Evolutionary conservation across 2,113 vertebrate species (phyloP).

Genomic region (Coptodon bakossiorum): DNA sequence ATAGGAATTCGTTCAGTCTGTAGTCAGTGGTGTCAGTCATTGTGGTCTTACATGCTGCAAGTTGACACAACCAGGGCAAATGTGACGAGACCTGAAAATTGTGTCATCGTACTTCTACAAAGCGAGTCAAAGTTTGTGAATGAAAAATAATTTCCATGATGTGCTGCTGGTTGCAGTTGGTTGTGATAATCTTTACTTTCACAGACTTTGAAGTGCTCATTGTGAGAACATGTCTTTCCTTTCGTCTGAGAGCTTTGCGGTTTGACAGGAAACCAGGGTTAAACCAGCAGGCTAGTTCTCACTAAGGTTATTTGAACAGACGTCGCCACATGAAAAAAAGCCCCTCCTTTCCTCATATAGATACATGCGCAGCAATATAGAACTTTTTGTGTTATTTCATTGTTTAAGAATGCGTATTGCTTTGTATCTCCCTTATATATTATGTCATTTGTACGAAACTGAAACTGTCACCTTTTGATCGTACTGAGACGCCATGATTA

Average conservation of each 20-base stretch:
- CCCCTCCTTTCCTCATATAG: background rate
- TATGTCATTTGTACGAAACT: background rate
- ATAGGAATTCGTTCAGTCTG: background rate
- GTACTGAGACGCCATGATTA: background rate
- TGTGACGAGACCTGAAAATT: background rate
- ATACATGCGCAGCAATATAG: background rate
- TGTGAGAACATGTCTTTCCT: background rate
- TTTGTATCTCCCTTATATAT: background rate
- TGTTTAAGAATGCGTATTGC: background rate
- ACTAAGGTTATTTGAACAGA: background rate
- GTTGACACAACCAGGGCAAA: background rate
- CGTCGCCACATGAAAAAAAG: constrained; percentile 22
- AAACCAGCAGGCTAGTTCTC: constrained; percentile 24
- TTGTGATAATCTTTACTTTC: background rate
- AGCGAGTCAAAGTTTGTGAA: background rate
- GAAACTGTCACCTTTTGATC: background rate
- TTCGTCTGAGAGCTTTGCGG: constrained; percentile 22
- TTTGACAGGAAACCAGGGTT: constrained; percentile 42
- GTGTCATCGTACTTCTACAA: background rate
- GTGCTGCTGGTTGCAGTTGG: background rate
- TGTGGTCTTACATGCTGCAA: background rate
- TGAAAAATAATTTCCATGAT: background rate
- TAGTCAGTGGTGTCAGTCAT: background rate
- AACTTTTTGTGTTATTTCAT: background rate
- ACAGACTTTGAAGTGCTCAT: constrained; percentile 5